Percentiles rank a stretch among this genome's conserved stretches.
Conservation (phyloP, 2,888 invertebrate species). For the Drosophila testacea region DNA sequence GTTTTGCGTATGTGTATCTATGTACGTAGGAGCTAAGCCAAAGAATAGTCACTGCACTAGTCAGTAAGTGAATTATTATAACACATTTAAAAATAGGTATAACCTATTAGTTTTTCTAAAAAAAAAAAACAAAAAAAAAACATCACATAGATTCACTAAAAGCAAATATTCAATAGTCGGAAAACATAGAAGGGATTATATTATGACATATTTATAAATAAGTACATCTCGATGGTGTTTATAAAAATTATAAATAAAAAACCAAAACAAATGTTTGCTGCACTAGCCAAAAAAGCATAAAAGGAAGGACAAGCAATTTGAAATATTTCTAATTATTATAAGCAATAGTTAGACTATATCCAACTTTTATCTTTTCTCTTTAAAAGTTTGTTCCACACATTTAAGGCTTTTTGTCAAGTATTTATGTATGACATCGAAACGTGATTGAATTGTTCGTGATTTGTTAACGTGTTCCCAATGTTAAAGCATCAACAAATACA, state of each 20-base stretch:
- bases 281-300: not conserved
- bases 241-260: not conserved
- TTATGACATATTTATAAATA: constrained; percentile 3
- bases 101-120: too few species aligned
- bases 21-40: constrained; percentile 2
- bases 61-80: too few species aligned
- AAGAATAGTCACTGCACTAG: not conserved
- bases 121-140: too few species aligned
- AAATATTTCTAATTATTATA: too few species aligned
- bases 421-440: not conserved
- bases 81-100: too few species aligned
- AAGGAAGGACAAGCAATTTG: too few species aligned
- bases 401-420: not conserved
- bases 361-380: not conserved
- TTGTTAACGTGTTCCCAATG: constrained; percentile 1
- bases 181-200: not conserved
- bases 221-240: not conserved
- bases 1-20: constrained; percentile 2
- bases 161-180: too few species aligned
- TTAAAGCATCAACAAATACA: not conserved
- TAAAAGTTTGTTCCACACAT: not conserved
- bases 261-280: not conserved
- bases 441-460: constrained; percentile 7
- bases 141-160: too few species aligned
- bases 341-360: too few species aligned